These are phyloP conservation scores for Zaprionus bogoriensis DNA, from an alignment of 2,888 invertebrate genomes.

Conservation along the genomic window DNA sequence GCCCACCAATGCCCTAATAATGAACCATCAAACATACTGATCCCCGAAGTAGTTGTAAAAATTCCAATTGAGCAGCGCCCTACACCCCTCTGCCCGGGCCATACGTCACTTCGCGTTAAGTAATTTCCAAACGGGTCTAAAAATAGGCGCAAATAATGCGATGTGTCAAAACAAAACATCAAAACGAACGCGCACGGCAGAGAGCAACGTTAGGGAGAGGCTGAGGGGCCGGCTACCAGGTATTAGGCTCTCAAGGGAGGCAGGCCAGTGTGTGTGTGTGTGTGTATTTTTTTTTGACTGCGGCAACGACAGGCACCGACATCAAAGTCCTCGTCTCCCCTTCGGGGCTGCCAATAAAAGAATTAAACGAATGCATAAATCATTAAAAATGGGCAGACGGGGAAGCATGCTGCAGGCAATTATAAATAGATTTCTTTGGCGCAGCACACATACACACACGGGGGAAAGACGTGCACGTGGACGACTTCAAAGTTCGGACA, in stretches of 20 bases:
- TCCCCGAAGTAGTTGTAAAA: conserved; percentile 41
- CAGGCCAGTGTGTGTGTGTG: background rate
- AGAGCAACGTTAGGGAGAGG: background rate
- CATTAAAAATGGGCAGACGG: conserved; percentile 57
- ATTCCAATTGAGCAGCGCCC: conserved; percentile 55
- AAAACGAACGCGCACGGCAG: conserved; percentile 43
- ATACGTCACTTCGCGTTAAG: conserved; percentile 37
- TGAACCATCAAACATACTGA: conserved; percentile 33
- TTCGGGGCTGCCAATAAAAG: conserved; percentile 71
- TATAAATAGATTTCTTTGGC: conserved; percentile 58
- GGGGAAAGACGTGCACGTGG: conserved; percentile 18
- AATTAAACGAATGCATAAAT: conserved; percentile 70
- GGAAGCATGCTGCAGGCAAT: conserved; percentile 50
- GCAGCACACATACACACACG: background rate
- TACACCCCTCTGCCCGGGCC: background rate
- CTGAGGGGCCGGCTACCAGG: background rate
- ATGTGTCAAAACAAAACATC: conserved; percentile 76
- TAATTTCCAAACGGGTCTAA: conserved; percentile 61
- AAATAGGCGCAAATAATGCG: conserved; percentile 70
- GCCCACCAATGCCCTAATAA: conserved; percentile 58
- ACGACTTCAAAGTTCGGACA: conserved; percentile 40
- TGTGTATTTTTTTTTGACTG: conserved; percentile 26
- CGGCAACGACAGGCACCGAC: conserved; percentile 48
- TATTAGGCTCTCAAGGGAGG: conserved; percentile 26
- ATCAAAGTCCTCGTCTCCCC: conserved; percentile 56